Evolutionary conservation across 2,888 invertebrate species (phyloP).

Genomic region (Morpho helenor): DNA sequence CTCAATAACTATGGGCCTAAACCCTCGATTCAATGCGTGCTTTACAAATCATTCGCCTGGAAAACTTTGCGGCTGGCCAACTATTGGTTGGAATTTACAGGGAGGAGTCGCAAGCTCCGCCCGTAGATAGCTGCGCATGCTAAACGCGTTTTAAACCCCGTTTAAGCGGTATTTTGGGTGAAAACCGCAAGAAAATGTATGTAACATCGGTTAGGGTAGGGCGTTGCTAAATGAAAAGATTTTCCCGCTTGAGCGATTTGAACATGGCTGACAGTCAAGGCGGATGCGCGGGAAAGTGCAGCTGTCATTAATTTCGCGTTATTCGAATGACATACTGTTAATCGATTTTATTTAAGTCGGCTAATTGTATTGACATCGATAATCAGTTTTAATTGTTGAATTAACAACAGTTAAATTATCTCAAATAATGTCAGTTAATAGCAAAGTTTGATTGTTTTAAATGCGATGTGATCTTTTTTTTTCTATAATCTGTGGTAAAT

Average conservation of each 20-base stretch:
- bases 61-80: conserved; percentile 43
- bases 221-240: conserved; percentile 73
- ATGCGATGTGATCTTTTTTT: too few relatives aligned
- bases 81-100: conserved; percentile 48
- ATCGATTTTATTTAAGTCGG: conserved; percentile 13
- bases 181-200: conserved; percentile 77
- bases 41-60: conserved; percentile 60
- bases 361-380: too few relatives aligned
- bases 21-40: conserved; percentile 62
- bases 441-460: too few relatives aligned
- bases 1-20: conserved; percentile 69
- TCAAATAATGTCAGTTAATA: too few relatives aligned
- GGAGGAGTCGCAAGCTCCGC: conserved; percentile 54
- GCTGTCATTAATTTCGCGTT: conserved; percentile 34
- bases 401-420: too few relatives aligned
- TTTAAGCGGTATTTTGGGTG: conserved; percentile 77
- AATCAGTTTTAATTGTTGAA: too few relatives aligned
- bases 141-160: conserved; percentile 72
- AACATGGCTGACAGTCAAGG: conserved; percentile 67
- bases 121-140: conserved; percentile 63
- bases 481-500: conserved; percentile 25
- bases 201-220: conserved; percentile 69
- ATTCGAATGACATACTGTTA: conserved; percentile 26
- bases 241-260: conserved; percentile 69
- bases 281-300: conserved; percentile 66